phyloP scores from a whole-genome alignment of 2,797 vertebrate species.

The Spinus pinus region DNA sequence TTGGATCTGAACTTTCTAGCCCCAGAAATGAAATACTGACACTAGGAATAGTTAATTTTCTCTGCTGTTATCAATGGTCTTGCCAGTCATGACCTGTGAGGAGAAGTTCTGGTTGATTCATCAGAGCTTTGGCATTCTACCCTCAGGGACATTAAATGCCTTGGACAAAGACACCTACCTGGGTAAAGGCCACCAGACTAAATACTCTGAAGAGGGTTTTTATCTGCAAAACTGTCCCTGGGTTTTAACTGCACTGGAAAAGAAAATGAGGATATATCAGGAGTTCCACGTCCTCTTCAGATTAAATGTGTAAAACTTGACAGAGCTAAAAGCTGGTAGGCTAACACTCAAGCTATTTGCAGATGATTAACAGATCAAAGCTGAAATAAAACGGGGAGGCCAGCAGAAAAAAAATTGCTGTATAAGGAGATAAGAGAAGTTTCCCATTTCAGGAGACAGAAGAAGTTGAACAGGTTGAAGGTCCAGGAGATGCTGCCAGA shows the following conservation, averaged over 20 bases:
- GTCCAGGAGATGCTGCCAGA: background rate
- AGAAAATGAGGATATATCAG: background rate
- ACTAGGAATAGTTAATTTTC: background rate
- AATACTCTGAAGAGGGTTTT: background rate
- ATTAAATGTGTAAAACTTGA: background rate
- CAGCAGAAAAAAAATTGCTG: background rate
- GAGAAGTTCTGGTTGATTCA: background rate
- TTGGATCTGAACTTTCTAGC: background rate
- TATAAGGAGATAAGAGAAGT: background rate
- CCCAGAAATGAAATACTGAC: background rate
- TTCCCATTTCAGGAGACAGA: background rate
- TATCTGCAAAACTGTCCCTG: background rate
- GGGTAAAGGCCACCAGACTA: background rate
- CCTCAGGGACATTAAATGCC: background rate
- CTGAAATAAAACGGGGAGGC: background rate
- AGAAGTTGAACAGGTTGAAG: background rate
- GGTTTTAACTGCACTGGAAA: background rate
- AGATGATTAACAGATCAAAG: background rate
- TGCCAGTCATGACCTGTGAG: rapidly evolving
- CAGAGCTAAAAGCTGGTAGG: background rate
- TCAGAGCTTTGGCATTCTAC: background rate
- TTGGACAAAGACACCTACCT: background rate
- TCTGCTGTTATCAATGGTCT: background rate
- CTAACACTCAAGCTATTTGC: background rate
- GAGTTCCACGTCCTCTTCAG: background rate